Conservation (phyloP, 2,113 vertebrate genomes). For the Puma concolor region DNA sequence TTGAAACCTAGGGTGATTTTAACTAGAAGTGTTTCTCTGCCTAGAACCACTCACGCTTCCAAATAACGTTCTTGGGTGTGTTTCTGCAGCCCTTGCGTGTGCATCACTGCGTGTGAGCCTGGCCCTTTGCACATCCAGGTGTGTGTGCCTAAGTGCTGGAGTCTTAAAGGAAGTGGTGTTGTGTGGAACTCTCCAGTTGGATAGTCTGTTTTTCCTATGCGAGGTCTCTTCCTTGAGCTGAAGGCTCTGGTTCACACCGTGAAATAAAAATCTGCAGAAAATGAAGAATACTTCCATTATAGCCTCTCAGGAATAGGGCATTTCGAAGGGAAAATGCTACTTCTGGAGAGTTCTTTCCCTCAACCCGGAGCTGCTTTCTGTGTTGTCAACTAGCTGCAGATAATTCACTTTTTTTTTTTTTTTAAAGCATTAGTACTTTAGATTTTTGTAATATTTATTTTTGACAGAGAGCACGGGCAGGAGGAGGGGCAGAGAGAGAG, state of each 20-base stretch:
- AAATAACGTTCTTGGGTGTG: neutral
- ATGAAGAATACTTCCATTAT: slow-evolving; percentile 62
- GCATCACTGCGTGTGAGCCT: rapidly evolving
- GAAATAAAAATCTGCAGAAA: slow-evolving; percentile 59
- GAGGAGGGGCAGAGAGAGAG: too few species aligned
- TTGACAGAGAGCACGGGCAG: too few species aligned
- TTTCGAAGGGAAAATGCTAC: slow-evolving; percentile 80
- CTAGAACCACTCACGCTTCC: neutral
- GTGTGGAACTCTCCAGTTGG: neutral
- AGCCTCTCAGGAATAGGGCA: slow-evolving; percentile 71
- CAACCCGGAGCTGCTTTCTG: slow-evolving; percentile 81
- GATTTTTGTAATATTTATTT: too few species aligned
- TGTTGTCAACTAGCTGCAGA: slow-evolving; percentile 76
- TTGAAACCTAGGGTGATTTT: slow-evolving; percentile 20
- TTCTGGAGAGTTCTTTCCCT: slow-evolving; percentile 72
- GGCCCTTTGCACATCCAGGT: neutral
- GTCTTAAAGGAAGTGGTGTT: neutral
- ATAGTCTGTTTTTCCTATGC: slow-evolving; percentile 14
- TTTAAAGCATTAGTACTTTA: too few species aligned
- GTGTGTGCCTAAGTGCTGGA: neutral
- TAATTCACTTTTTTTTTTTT: neutral
- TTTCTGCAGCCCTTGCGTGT: neutral
- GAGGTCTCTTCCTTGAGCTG: slow-evolving; percentile 53
- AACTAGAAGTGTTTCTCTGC: neutral
- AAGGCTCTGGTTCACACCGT: slow-evolving; percentile 58